Base-by-base conservation (phyloP, 23 tunicate species). In the Ciona savignyi region DNA sequence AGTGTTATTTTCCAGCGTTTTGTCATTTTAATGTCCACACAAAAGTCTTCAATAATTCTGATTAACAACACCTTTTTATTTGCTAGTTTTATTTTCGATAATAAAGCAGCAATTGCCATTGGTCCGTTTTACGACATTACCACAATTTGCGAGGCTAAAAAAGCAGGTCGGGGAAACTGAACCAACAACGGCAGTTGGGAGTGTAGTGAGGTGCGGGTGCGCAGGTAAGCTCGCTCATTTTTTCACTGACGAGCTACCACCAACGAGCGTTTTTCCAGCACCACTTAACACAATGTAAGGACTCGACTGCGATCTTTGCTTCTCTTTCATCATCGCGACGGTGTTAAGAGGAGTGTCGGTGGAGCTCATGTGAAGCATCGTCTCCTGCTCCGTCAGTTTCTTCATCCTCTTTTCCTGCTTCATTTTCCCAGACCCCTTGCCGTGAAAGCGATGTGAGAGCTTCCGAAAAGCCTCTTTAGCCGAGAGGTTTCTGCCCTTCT, bases 331-430 rank as follows among this genome's bases (percentile, higher is more conserved):
- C 95, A 94, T 87, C 30, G 93, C 99, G 3, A 94, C 99, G 2
- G 99, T 94, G 80, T 94, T 94, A 23, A 94, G 90, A 1, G 99
- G 99, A 1, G 99, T 94, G 63, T 94, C 99, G 23, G 95, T 87
- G 23, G 98, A 93, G 49, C 88, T 85, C 98, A 93, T 93, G 33
- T 76, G 74, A 72, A 70, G 49, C 95, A 87, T 82, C 63, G 94
- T 79, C 4, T 82, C 86, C 65, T 87, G 95, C 64, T 91, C 93
- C 34, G 11, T 32, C 60, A 24, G 20, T 67, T 91, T 91, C 79
- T 84, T 91, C 83, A 79, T 82, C 72, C 97, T 70, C 70, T 91
- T 91, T 32, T 91, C 97, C 34, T 42, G 83, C 65, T 91, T 91
- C 80, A 63, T 76, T 35, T 91, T 91, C 1, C 99, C 99, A 23